Conservation (phyloP, 2,113 vertebrate species). For the Electrona antarctica region DNA sequence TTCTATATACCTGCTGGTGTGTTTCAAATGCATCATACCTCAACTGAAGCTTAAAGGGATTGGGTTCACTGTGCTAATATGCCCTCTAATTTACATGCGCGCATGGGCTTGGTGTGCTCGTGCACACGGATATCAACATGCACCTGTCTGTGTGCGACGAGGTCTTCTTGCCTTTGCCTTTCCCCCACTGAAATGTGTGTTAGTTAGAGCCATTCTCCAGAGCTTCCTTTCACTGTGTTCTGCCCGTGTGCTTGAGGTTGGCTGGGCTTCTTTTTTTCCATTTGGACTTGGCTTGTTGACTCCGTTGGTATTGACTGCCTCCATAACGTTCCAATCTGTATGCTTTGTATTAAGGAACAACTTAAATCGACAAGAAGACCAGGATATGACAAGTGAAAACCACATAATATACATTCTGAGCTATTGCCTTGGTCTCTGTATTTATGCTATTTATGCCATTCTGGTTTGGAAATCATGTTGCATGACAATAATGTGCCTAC, state of each 20-base stretch:
- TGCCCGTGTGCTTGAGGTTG: slow-evolving; percentile 11
- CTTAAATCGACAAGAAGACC: background rate
- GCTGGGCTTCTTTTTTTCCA: slow-evolving; percentile 11
- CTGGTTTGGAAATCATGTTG: slow-evolving; percentile 3
- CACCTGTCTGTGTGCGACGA: slow-evolving; percentile 71
- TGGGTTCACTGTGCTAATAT: slow-evolving; percentile 88
- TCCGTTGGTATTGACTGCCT: slow-evolving; percentile 48
- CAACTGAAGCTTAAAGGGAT: slow-evolving; percentile 87
- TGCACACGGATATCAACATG: slow-evolving; percentile 37
- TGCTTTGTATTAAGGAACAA: slow-evolving; percentile 24
- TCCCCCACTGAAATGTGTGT: slow-evolving; percentile 55
- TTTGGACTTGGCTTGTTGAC: slow-evolving; percentile 7
- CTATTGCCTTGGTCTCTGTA: slow-evolving; percentile 3
- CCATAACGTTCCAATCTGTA: slow-evolving; percentile 52
- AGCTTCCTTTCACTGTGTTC: slow-evolving; percentile 51
- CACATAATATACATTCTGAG: background rate
- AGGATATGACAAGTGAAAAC: slow-evolving; percentile 6
- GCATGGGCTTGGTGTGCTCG: slow-evolving; percentile 31
- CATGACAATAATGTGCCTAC: slow-evolving; percentile 25
- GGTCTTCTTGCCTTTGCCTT: slow-evolving; percentile 13
- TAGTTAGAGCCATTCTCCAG: slow-evolving; percentile 45
- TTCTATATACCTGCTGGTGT: slow-evolving; percentile 78
- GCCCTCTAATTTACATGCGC: slow-evolving; percentile 57
- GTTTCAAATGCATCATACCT: slow-evolving; percentile 91
- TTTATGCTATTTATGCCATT: background rate